phyloP scores from a whole-genome alignment of 1,140 invertebrate genomes.

The Drosophila lacteicornis region DNA sequence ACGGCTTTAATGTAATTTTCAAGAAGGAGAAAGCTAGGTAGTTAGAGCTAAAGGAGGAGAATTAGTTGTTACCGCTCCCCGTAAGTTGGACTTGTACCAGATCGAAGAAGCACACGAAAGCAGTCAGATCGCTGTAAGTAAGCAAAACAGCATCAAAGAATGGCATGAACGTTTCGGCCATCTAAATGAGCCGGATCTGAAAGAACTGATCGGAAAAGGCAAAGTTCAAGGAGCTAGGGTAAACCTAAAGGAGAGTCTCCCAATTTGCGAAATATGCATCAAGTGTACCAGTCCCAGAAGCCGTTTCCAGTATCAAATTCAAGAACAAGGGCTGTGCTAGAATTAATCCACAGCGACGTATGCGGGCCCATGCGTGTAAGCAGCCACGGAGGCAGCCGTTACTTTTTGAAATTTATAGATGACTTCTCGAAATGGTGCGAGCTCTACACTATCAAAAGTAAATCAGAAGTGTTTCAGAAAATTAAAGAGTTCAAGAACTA shows the following conservation, averaged over 20 bases:
- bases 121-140: not conserved
- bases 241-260: constrained; percentile 8
- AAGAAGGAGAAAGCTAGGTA: too few relatives aligned
- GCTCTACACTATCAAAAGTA: constrained; percentile 4
- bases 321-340: not conserved
- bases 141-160: constrained; percentile 12
- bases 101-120: not conserved
- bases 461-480: constrained; percentile 5
- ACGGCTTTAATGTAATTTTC: too few relatives aligned
- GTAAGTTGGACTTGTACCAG: too few relatives aligned
- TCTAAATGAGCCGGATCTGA: constrained; percentile 15
- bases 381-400: constrained; percentile 5
- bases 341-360: constrained; percentile 8
- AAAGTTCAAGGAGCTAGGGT: constrained; percentile 5
- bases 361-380: constrained; percentile 1
- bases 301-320: constrained; percentile 3
- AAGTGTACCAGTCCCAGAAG: constrained; percentile 21
- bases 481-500: constrained; percentile 10
- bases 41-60: too few relatives aligned
- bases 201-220: constrained; percentile 21
- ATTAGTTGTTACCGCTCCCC: too few relatives aligned
- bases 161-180: constrained; percentile 31
- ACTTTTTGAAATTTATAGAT: constrained; percentile 5
- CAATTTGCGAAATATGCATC: constrained; percentile 25
- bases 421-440: constrained; percentile 11